Evolutionary conservation across 2,797 vertebrate genomes (phyloP), one percentile per base, ranked within the genome.

Genomic region (Eurystomus glaucurus): DNA sequence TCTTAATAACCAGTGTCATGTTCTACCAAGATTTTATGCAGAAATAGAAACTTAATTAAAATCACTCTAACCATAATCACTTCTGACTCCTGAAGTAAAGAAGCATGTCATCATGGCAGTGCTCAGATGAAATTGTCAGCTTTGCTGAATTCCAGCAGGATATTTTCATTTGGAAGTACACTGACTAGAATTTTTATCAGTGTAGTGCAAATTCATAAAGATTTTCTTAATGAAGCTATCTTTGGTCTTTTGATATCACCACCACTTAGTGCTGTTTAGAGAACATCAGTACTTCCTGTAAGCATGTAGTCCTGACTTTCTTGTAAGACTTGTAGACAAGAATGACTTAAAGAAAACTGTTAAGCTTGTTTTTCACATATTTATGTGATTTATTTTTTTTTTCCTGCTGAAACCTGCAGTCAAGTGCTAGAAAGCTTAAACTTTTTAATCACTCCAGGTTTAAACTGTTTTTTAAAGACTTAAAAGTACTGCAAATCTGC

Each of bases 121-220:
- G 57, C 57, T 96, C 29, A 66, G 69, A 91, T 84, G 89, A 94
- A 90, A 81, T 81, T 94, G 85, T 88, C 82, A 79, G 91, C 91
- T 90, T 94, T 81, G 41, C 55, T 93, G 66, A 76, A 90, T 92
- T 96, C 79, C 91, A 84, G 85, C 48, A 88, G 92, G 62, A 72
- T 85, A 45, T 94, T 90, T 95, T 82, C 21, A 68, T 75, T 78
- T 95, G 66, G 43, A 84, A 72, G 31, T 68, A 14, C 33, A 16
- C 61, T 85, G 91, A 90, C 89, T 91, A 22, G 88, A 96, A 92
- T 96, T 93, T 93, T 91, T 94, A 97, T 96, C 77, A 91, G 55
- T 6, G 2, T 46, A 75, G 62, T 80, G 57, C 88, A 93, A 94
- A 74, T 81, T 88, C 54, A 20, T 75, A 51, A 52, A 87, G 81